Evolutionary conservation across 2,797 vertebrate genomes (phyloP).

Genomic region (Poecilia wingei): DNA sequence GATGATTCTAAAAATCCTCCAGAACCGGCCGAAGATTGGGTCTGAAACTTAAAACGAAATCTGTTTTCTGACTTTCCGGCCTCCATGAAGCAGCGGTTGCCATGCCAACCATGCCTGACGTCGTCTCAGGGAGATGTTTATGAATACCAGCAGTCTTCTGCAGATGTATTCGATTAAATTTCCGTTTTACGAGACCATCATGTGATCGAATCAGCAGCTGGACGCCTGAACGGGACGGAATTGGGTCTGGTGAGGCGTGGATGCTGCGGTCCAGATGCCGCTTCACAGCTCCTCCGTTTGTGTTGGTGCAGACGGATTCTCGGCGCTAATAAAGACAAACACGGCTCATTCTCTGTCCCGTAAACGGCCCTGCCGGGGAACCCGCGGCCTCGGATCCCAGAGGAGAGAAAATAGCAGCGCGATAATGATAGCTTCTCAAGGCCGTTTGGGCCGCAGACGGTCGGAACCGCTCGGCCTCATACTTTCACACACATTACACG

Average conservation of each 20-base stretch:
- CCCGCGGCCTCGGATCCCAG: constrained; percentile 36
- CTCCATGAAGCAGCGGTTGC: constrained; percentile 50
- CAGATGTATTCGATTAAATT: constrained; percentile 22
- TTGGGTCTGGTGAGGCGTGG: neutral
- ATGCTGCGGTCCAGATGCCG: neutral
- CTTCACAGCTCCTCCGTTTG: neutral
- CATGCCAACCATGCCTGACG: constrained; percentile 51
- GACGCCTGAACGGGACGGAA: neutral
- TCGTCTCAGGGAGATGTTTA: constrained; percentile 26
- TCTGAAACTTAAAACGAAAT: constrained; percentile 23
- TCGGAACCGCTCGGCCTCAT: constrained; percentile 29
- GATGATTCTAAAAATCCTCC: neutral
- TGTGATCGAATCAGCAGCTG: neutral
- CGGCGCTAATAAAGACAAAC: constrained; percentile 56
- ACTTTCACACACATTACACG: constrained; percentile 32
- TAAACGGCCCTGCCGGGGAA: constrained; percentile 47
- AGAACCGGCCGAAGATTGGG: neutral
- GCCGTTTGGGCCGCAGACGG: constrained; percentile 36
- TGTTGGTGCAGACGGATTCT: neutral
- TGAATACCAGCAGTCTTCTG: constrained; percentile 36
- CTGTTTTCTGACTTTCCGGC: constrained; percentile 43
- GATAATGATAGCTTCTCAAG: constrained; percentile 59
- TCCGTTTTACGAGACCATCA: constrained; percentile 6
- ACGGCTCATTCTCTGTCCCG: constrained; percentile 64
- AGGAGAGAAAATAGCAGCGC: constrained; percentile 61